Percentiles rank a stretch among this genome's conserved stretches.
Conservation (phyloP, 2,888 invertebrate species). For the Myopa testacea region DNA sequence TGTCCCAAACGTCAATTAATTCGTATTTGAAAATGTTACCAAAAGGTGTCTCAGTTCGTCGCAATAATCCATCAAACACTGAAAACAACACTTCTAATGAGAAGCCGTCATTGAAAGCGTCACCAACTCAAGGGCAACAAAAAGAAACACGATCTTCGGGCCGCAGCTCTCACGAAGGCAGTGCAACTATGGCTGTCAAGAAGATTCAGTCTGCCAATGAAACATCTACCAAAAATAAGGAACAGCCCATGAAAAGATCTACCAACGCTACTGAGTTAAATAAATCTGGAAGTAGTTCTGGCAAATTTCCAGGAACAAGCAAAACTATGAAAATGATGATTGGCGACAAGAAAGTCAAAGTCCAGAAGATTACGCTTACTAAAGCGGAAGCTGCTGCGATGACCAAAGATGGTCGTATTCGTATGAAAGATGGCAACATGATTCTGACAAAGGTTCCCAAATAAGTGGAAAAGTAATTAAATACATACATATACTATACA, state of each 20-base stretch:
- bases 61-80: conserved; percentile 10
- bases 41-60: conserved; percentile 42
- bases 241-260: background rate
- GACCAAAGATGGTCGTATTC: conserved; percentile 75
- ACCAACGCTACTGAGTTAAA: background rate
- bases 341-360: conserved; percentile 74
- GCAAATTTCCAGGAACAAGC: background rate
- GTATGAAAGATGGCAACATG: conserved; percentile 70
- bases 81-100: conserved; percentile 18
- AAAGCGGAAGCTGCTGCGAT: conserved; percentile 77
- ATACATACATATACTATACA: too few relatives aligned
- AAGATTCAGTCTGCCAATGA: background rate
- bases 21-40: conserved; percentile 45
- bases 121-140: background rate
- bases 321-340: conserved; percentile 70
- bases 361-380: conserved; percentile 76
- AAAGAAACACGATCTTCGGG: background rate
- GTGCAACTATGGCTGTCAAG: conserved; percentile 7
- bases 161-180: conserved; percentile 31
- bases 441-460: conserved; percentile 50
- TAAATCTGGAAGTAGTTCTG: background rate
- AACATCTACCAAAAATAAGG: background rate
- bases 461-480: background rate
- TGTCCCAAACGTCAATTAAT: conserved; percentile 24
- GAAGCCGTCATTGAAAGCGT: background rate